Conservation (phyloP, 2,888 invertebrate species). For the Ophioninae sp. region DNA sequence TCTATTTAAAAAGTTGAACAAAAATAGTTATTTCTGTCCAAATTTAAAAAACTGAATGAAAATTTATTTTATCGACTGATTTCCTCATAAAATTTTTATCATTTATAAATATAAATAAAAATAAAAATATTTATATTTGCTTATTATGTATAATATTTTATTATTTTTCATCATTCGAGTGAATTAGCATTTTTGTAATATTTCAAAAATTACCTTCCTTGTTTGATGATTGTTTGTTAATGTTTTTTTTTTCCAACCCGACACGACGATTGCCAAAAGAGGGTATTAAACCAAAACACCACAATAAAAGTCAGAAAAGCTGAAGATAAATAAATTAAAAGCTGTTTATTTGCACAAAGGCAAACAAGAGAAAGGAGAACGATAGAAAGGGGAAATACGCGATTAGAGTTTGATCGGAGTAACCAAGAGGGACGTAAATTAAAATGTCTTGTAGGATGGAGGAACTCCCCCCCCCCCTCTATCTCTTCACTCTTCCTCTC, state of each 20-base stretch:
- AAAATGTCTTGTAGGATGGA: slow-evolving; percentile 72
- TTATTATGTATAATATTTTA: background rate
- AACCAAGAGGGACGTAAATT: slow-evolving; percentile 73
- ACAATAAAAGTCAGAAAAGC: background rate
- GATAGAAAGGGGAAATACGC: slow-evolving; percentile 55
- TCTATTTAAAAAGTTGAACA: no score
- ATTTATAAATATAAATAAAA: no score
- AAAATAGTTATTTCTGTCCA: no score
- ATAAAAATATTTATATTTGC: background rate
- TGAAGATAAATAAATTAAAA: slow-evolving; percentile 59
- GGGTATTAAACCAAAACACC: slow-evolving; percentile 3
- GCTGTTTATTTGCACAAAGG: slow-evolving; percentile 54
- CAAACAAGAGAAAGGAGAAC: slow-evolving; percentile 45
- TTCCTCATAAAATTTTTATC: no score
- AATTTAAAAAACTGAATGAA: no score
- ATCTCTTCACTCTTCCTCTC: slow-evolving; percentile 27
- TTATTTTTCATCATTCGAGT: background rate
- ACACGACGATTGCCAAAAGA: background rate
- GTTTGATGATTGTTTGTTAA: no score
- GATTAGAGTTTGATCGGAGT: slow-evolving; percentile 71
- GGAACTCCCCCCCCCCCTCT: slow-evolving; percentile 56
- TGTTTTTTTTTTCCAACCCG: slow-evolving; percentile 1
- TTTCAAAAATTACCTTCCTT: no score
- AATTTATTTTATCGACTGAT: no score
- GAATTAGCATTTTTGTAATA: background rate